Evolutionary conservation across 2,113 vertebrate species (phyloP).

Genomic region (Onychostruthus taczanowskii): DNA sequence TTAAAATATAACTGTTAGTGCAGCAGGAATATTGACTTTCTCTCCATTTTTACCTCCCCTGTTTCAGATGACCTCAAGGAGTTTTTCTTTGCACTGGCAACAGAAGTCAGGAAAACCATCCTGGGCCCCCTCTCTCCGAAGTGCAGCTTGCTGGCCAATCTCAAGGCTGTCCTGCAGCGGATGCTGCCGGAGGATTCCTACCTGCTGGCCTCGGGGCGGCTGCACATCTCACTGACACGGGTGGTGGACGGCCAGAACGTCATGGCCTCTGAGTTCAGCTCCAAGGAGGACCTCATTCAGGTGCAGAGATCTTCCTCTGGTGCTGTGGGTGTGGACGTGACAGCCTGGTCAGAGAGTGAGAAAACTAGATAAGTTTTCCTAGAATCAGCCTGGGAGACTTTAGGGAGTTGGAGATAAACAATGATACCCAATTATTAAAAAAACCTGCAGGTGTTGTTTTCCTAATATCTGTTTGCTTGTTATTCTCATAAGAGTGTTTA

Average conservation of each 20-base stretch:
- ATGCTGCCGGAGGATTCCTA: constrained; percentile 81
- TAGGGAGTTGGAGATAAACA: no score
- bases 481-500: no score
- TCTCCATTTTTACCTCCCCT: accelerated
- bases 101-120: constrained; percentile 67
- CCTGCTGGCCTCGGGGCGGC: constrained; percentile 75
- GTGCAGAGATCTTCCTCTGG: constrained; percentile 34
- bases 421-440: no score
- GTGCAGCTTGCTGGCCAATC: constrained; percentile 73
- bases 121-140: constrained; percentile 81
- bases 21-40: not conserved
- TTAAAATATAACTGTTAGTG: not conserved
- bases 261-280: constrained; percentile 80
- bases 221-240: constrained; percentile 81
- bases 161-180: constrained; percentile 68
- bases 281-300: constrained; percentile 88
- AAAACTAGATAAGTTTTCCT: no score
- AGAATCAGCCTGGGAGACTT: no score
- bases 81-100: constrained; percentile 67
- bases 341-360: no score
- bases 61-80: constrained; percentile 71
- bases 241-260: constrained; percentile 77
- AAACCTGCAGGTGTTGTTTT: no score
- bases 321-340: accelerated
- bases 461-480: no score